These are phyloP conservation scores for Melinaea marsaeus DNA, from an alignment of 2,888 invertebrate genomes.

Conservation along the genomic window DNA sequence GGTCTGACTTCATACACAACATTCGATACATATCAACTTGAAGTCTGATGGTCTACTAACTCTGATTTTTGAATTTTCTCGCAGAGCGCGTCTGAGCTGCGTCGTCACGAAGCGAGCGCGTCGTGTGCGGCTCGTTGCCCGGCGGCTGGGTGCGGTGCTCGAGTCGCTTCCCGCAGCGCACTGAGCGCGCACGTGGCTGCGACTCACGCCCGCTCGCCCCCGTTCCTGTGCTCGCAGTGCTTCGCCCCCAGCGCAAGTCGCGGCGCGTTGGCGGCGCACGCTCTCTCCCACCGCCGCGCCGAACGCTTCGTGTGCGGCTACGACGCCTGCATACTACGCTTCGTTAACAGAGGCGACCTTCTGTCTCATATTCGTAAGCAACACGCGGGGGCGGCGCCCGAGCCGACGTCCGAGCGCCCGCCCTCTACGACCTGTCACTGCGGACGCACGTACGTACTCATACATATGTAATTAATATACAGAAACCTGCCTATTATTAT, in stretches of 20 bases:
- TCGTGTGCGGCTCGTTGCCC: conserved; percentile 35
- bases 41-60: not conserved
- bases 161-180: conserved; percentile 33
- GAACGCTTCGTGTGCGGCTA: conserved; percentile 66
- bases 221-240: conserved; percentile 50
- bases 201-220: conserved; percentile 34
- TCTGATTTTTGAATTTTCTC: not conserved
- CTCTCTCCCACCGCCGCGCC: conserved; percentile 54
- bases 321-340: conserved; percentile 64
- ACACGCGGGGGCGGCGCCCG: conserved; percentile 45
- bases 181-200: conserved; percentile 40
- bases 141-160: conserved; percentile 28
- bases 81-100: conserved; percentile 39
- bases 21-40: not conserved
- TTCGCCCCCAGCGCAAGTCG: conserved; percentile 39
- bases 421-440: conserved; percentile 38
- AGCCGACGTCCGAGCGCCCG: conserved; percentile 15
- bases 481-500: not conserved
- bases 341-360: conserved; percentile 51
- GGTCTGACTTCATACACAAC: conserved; percentile 30
- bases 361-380: conserved; percentile 67
- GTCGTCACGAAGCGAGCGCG: conserved; percentile 39
- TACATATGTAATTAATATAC: not conserved
- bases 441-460: conserved; percentile 47
- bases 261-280: conserved; percentile 51